Percentiles rank a stretch among this genome's conserved stretches.
These are phyloP conservation scores for Stegostoma tigrinum DNA, from an alignment of 2,113 vertebrate species.

Conservation along the genomic window DNA sequence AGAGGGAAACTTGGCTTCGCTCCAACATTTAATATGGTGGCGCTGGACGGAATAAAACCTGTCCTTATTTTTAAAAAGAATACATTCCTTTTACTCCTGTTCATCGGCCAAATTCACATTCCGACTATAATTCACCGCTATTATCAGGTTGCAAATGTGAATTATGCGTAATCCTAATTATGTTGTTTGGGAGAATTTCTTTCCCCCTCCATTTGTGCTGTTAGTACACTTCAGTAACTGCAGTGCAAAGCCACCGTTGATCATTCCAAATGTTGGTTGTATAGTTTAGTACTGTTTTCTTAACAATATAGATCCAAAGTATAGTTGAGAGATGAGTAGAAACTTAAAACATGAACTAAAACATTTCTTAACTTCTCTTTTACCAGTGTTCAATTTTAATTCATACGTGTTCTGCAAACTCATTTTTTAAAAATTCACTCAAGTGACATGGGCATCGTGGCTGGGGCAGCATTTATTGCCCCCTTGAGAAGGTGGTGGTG, in stretches of 20 bases:
- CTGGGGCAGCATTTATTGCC: too few relatives aligned
- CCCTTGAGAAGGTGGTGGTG: too few relatives aligned
- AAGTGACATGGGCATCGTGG: too few relatives aligned
- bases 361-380: too few relatives aligned
- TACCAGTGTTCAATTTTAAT: too few relatives aligned
- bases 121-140: background rate
- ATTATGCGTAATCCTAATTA: background rate
- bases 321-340: too few relatives aligned
- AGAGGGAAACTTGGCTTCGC: background rate
- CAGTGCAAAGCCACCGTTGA: background rate
- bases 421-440: too few relatives aligned
- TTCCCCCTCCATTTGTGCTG: background rate
- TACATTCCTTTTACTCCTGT: background rate
- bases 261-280: background rate
- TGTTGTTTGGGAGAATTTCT: background rate
- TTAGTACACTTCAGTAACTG: background rate
- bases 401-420: too few relatives aligned
- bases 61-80: background rate
- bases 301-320: too few relatives aligned
- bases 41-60: background rate
- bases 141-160: background rate
- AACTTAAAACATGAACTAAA: too few relatives aligned
- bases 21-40: background rate
- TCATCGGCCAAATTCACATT: too few relatives aligned
- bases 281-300: too few relatives aligned